Percentiles rank a stretch among this genome's conserved stretches.
Conservation (phyloP, 2,797 vertebrate species). For the Etheostoma nigrum region DNA sequence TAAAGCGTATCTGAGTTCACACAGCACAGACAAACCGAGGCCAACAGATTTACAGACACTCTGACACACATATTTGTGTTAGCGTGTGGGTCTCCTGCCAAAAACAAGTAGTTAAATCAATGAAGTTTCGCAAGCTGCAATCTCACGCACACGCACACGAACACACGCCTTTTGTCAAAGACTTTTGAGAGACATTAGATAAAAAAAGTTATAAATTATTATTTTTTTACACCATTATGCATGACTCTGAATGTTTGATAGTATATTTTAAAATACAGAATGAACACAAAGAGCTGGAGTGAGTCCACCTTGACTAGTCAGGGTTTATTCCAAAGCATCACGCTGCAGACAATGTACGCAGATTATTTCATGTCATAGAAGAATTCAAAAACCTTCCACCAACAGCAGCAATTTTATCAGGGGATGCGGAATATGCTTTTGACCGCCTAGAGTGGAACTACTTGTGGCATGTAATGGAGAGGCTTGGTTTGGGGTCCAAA, state of each 20-base stretch:
- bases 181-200: too few species aligned
- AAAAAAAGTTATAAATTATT: too few species aligned
- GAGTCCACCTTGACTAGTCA: too few species aligned
- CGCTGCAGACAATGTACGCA: too few species aligned
- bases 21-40: neutral
- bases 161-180: neutral
- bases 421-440: too few species aligned
- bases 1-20: neutral
- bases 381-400: too few species aligned
- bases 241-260: neutral
- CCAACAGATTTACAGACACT: conserved; percentile 1
- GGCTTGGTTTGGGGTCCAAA: too few species aligned
- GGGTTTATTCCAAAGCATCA: too few species aligned
- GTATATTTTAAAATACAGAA: neutral
- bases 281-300: neutral
- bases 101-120: conserved; percentile 72
- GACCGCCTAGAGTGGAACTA: too few species aligned
- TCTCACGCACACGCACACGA: conserved; percentile 13
- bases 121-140: conserved; percentile 58
- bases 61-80: conserved; percentile 30
- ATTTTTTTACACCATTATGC: neutral
- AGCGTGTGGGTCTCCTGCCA: conserved; percentile 37
- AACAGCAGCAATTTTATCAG: too few species aligned
- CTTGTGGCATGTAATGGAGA: too few species aligned
- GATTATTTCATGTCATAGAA: too few species aligned